These are phyloP conservation scores for Serranus cabrilla DNA, from an alignment of 2,797 vertebrate genomes.

Conservation along the genomic window DNA sequence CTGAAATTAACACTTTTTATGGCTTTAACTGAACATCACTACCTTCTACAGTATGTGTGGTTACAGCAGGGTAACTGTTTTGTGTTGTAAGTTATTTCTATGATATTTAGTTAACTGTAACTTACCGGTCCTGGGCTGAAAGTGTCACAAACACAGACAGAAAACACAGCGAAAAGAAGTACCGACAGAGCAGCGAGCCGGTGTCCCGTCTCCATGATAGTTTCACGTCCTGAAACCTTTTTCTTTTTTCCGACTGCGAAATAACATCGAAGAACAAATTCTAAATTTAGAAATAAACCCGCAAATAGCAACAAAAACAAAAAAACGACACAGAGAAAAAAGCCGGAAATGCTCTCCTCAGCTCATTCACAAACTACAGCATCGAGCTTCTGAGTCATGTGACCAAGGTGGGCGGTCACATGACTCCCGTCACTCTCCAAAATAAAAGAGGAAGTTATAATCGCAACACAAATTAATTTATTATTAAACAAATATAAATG, in stretches of 20 bases:
- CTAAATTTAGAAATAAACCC: background rate
- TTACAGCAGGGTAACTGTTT: background rate
- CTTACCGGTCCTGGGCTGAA: constrained; percentile 40
- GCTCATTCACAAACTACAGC: background rate
- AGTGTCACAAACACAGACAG: background rate
- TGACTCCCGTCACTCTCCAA: constrained; percentile 31
- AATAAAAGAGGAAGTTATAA: constrained; percentile 39
- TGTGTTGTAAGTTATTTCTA: background rate
- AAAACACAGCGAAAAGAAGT: constrained; percentile 27
- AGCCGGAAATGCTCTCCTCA: rapidly evolving
- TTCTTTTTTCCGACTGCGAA: background rate
- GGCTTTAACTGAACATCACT: background rate
- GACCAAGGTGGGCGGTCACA: constrained; percentile 49
- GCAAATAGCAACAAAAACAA: rapidly evolving
- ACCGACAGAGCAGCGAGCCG: constrained; percentile 6
- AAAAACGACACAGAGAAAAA: background rate
- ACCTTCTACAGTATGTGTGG: background rate
- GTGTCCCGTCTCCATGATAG: constrained; percentile 44
- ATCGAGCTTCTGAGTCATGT: constrained; percentile 19
- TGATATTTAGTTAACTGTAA: background rate
- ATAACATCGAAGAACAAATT: background rate
- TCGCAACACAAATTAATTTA: background rate
- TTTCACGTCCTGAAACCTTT: background rate
- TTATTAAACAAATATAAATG: background rate
- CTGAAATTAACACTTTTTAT: background rate